These are phyloP conservation scores for Acanthosepion pharaonis DNA, from an alignment of 2,888 invertebrate genomes.

Conservation along the genomic window DNA sequence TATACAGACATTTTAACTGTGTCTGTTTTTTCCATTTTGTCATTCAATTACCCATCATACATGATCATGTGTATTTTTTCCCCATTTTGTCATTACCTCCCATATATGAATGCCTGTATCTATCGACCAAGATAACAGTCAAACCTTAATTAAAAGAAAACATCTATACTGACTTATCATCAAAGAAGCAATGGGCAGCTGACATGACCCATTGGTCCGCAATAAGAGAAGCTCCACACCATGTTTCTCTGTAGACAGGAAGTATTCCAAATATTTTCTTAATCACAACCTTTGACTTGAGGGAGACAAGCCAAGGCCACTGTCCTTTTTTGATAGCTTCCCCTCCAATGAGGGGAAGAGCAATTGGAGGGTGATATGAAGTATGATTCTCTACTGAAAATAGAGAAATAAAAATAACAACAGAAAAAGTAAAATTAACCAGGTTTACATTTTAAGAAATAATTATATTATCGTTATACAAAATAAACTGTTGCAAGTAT, in stretches of 20 bases:
- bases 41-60: too few species aligned
- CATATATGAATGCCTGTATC: too few species aligned
- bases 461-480: too few species aligned
- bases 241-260: constrained; percentile 60
- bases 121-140: too few species aligned
- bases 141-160: not conserved
- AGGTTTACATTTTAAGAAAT: too few species aligned
- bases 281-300: constrained; percentile 64
- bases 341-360: constrained; percentile 83
- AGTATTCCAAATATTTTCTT: constrained; percentile 62
- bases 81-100: too few species aligned
- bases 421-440: too few species aligned
- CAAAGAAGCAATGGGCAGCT: constrained; percentile 90
- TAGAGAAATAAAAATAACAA: not conserved
- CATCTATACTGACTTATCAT: constrained; percentile 52
- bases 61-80: too few species aligned
- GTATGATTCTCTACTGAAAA: not conserved
- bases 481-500: too few species aligned
- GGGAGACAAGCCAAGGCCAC: constrained; percentile 92
- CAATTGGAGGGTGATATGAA: not conserved
- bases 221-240: constrained; percentile 90
- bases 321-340: constrained; percentile 87
- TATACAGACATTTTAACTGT: too few species aligned
- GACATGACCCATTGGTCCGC: constrained; percentile 86
- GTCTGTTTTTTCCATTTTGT: too few species aligned